Evolutionary conservation across 2,797 vertebrate species (phyloP), one percentile per base, ranked within the genome.

Genomic region (Clarias pachynema): DNA sequence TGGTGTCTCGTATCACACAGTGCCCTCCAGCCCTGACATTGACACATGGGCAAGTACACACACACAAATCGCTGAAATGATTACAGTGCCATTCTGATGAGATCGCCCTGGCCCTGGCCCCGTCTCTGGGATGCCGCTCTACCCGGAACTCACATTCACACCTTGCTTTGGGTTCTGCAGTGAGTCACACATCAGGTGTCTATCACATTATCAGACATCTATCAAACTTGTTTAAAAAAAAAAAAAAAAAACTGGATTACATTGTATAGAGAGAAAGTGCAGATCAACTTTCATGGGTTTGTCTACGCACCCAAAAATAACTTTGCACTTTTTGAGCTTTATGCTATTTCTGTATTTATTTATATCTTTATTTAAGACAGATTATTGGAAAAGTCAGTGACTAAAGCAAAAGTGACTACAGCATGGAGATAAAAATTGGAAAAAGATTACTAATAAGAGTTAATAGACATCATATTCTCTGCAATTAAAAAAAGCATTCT

Each of bases 41-140:
- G 31, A 62, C 74, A 63, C 65, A 37, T 22, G 26, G 34, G 69
- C 69, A 87, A 62, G 57, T 22, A 79, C 82, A 63, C 60, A 63
- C 60, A 59, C 82, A 56, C 85, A 72, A 77, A 88, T 87, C 81
- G 49, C 70, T 85, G 84, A 84, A 40, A 87, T 62, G 78, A 86
- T 83, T 34, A 60, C 57, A 66, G 60, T 60, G 26, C 81, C 14
- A 31, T 34, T 14, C 53, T 78, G 65, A 44, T 49, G 44, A 65
- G 82, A 89, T 63, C 83, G 49, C 44, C 72, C 88, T 89, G 37
- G 31, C 75, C 49, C 37, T 2, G 12, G 14, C 62, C 74, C 74
- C 9, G 29, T 31, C 87, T 59, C 37, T 15, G 49, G 4, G 83
- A 86, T 29, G 20, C 85, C 68, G 56, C 60, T 29, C 70, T 37